A percentile compares a stretch with the other conserved stretches of the same genome.
phyloP scores from a whole-genome alignment of 2,113 vertebrate genomes.

The Psilopsiagon aymara region DNA sequence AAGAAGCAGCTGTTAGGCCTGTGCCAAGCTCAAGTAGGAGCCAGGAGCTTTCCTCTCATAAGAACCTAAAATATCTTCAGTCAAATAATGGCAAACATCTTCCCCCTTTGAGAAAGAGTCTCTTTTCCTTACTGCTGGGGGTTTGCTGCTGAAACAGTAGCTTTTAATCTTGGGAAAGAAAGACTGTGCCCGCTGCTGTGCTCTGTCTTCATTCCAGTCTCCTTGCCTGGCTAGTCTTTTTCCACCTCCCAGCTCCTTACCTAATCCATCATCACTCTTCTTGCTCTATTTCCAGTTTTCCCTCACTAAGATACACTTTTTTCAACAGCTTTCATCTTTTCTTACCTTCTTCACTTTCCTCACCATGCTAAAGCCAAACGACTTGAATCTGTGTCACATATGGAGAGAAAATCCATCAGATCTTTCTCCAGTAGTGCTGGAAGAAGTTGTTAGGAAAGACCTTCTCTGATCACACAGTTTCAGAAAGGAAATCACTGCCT shows the following conservation, averaged over 20 bases:
- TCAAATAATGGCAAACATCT: background rate
- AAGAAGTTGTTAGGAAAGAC: background rate
- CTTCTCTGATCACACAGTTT: background rate
- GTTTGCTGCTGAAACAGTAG: background rate
- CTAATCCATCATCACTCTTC: background rate
- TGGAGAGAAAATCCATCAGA: background rate
- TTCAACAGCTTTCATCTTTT: background rate
- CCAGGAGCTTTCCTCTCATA: background rate
- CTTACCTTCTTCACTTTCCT: background rate
- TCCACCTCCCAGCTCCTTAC: background rate
- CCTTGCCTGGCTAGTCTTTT: background rate
- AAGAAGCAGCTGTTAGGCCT: background rate
- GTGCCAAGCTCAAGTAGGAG: background rate
- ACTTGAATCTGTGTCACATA: no score
- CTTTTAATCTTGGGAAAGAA: background rate
- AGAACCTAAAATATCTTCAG: background rate
- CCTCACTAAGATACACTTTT: background rate
- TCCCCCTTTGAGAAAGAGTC: background rate
- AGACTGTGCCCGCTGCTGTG: background rate
- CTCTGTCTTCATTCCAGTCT: background rate
- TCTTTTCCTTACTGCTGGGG: background rate
- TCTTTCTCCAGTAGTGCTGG: background rate
- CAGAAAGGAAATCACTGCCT: background rate
- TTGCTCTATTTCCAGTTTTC: background rate
- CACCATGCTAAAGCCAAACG: background rate